A percentile compares a stretch with the other conserved stretches of the same genome.
Evolutionary conservation across 1,140 invertebrate genomes (phyloP).

Genomic region (Pogonognathellus flavescens): DNA sequence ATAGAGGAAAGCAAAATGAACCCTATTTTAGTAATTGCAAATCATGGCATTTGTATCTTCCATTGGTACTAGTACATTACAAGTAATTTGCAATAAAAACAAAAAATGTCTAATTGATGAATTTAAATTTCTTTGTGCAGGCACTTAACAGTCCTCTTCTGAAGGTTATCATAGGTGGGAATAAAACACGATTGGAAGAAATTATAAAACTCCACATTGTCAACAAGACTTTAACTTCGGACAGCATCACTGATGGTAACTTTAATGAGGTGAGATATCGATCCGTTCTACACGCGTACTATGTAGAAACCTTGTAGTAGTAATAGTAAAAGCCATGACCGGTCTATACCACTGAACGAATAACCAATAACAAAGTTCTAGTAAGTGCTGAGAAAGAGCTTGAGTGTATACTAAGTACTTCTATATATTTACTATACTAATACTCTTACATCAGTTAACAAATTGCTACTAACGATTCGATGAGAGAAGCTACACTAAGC

Average conservation of each 20-base stretch:
- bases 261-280: constrained; percentile 76
- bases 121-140: constrained; percentile 32
- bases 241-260: constrained; percentile 80
- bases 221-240: constrained; percentile 79
- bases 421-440: too few species aligned
- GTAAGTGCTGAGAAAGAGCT: too few species aligned
- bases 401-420: too few species aligned
- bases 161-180: constrained; percentile 77
- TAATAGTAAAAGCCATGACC: too few species aligned
- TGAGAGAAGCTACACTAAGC: too few species aligned
- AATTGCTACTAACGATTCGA: too few species aligned
- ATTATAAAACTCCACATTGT: constrained; percentile 85
- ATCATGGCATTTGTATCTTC: neutral
- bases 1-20: too few species aligned
- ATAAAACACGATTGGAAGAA: constrained; percentile 77
- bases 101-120: neutral
- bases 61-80: neutral
- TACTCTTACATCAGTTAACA: too few species aligned
- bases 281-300: constrained; percentile 2
- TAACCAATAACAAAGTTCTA: too few species aligned
- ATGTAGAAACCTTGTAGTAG: too few species aligned
- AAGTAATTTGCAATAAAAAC: neutral
- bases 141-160: constrained; percentile 68
- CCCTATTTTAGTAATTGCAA: too few species aligned
- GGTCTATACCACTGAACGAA: too few species aligned